phyloP scores from a whole-genome alignment of 1,140 invertebrate genomes.

The Whitmania pigra region DNA sequence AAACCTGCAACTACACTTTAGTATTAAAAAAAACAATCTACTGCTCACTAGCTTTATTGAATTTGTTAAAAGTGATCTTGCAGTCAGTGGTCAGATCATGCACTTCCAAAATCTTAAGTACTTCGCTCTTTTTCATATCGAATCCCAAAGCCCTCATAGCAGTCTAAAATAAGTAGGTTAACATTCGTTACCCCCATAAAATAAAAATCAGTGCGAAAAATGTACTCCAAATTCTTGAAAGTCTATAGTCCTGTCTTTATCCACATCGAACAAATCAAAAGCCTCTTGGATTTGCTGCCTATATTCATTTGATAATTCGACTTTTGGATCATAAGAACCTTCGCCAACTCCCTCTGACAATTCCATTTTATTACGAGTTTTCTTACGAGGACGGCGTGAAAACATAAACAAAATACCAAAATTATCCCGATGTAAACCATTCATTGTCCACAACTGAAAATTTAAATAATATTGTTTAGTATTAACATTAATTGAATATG shows the following conservation, averaged over 20 bases:
- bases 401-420: too few relatives aligned
- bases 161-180: conserved; percentile 31
- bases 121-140: conserved; percentile 43
- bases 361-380: too few relatives aligned
- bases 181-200: background rate
- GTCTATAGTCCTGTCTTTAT: conserved; percentile 42
- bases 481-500: too few relatives aligned
- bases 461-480: too few relatives aligned
- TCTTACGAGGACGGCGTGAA: too few relatives aligned
- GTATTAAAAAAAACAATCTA: conserved; percentile 3
- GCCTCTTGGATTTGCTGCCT: conserved; percentile 43
- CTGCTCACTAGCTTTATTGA: conserved; percentile 43
- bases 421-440: too few relatives aligned
- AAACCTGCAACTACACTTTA: background rate
- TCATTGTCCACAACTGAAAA: too few relatives aligned
- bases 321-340: background rate
- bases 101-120: conserved; percentile 35
- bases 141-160: conserved; percentile 43
- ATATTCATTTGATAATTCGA: conserved; percentile 41
- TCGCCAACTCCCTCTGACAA: too few relatives aligned
- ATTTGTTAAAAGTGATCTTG: conserved; percentile 42
- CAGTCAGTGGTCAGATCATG: conserved; percentile 41
- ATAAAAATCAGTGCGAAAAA: background rate
- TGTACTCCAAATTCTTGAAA: conserved; percentile 43
- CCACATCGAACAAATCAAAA: conserved; percentile 44